Base-by-base conservation (phyloP, 2,888 invertebrate species). In the Ypsolopha sequella region DNA sequence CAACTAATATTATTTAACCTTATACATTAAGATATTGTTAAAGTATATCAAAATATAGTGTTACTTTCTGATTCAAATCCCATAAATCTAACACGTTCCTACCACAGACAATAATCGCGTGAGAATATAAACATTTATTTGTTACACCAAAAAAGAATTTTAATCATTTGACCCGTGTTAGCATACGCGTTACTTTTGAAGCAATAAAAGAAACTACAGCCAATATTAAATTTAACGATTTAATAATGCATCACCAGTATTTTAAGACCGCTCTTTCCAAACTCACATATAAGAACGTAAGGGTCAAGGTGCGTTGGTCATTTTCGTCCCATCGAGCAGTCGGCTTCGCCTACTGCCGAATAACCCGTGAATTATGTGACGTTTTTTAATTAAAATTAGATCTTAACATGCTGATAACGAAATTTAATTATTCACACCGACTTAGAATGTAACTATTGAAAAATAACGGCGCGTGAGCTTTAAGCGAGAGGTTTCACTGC, bases 191-290 rank as follows among this genome's bases (percentile, higher is more conserved):
- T 76, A 77, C 73, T 73, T 74, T 74, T 78, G 70, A 77, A 70
- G 80, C 76, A 84, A 84, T 82, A 82, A 80, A 80, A 80, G 75
- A 81, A 81, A 81, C 73, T 70, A 76, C 71, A 67, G 75, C 75
- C 76, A 84, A 82, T 86, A 85, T 84, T 81, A 86, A 81, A 82
- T 78, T 81, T 81, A 82, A 84, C 82, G 81, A 82, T 81, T 73
- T 81, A 82, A 84, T 85, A 81, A 71, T 74, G 77, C 74, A 76
- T 71, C 68, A 61, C 82, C 76, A 78, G 54, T 56, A 54, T 65
- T 57, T 50, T 36, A 54, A 63, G 80, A 70, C 61, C 82, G 66
- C 57, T 13, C 65, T 58, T 55, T 60, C 60, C 55, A 58, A 55
- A 61, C 62, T n/a, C 6, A 46, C 52, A 56, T 55, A 55, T 57